Evolutionary conservation across 2,113 vertebrate species (phyloP).

Genomic region (Syrmaticus mikado): DNA sequence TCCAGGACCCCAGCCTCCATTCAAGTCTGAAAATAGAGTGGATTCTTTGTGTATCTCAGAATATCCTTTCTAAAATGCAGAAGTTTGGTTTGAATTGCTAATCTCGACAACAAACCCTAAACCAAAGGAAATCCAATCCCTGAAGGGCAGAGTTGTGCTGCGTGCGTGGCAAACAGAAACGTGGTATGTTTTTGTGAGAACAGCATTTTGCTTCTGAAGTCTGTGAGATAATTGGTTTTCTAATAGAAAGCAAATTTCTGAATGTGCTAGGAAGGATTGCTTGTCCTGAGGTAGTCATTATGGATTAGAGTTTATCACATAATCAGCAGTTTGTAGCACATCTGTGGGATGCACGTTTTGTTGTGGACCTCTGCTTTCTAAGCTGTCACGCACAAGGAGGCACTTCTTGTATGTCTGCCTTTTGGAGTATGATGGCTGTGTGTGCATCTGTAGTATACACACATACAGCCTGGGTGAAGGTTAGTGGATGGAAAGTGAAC

Average conservation of each 20-base stretch:
- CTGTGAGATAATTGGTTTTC: neutral
- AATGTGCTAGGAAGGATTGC: neutral
- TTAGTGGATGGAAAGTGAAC: neutral
- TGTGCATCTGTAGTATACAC: neutral
- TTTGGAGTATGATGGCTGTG: neutral
- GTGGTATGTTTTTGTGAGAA: fast-evolving
- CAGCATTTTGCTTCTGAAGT: neutral
- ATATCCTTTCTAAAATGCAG: neutral
- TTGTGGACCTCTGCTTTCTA: neutral
- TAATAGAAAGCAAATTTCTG: neutral
- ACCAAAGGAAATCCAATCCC: neutral
- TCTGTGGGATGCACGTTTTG: fast-evolving
- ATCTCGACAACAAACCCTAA: neutral
- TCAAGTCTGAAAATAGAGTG: neutral
- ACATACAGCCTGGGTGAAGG: neutral
- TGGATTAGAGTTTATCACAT: neutral
- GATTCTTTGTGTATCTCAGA: neutral
- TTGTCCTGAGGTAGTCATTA: neutral
- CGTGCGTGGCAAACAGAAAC: neutral
- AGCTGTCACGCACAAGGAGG: neutral
- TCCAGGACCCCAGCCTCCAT: neutral
- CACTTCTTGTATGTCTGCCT: neutral
- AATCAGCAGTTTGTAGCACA: neutral
- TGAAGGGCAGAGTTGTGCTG: neutral
- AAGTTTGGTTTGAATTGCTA: neutral